Conservation (phyloP, 2,113 vertebrate genomes). For the Chitala chitala region DNA sequence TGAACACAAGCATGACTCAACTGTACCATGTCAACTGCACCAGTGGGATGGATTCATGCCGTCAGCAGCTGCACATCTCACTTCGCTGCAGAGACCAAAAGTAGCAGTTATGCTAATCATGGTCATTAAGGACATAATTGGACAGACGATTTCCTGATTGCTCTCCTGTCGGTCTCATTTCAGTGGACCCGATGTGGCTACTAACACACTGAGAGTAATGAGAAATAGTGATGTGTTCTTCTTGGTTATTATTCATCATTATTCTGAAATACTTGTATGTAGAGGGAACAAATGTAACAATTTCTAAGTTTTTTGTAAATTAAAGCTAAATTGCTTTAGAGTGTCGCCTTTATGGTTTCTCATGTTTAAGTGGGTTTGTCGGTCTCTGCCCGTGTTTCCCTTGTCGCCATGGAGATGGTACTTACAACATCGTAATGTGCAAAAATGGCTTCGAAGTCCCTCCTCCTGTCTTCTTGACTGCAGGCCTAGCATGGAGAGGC, state of each 20-base stretch:
- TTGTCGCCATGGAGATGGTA: conserved; percentile 23
- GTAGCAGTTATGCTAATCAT: neutral
- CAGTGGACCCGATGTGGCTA: neutral
- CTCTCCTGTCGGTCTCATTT: neutral
- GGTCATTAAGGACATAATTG: neutral
- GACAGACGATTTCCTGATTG: neutral
- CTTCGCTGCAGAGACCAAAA: too few species aligned
- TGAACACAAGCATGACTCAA: neutral
- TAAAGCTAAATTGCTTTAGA: too few species aligned
- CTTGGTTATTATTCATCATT: too few species aligned
- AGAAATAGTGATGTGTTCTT: too few species aligned
- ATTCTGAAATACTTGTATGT: too few species aligned
- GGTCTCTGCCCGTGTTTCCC: too few species aligned
- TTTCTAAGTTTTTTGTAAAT: too few species aligned
- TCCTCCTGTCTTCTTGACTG: conserved; percentile 74
- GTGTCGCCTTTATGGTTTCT: too few species aligned
- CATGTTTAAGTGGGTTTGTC: too few species aligned
- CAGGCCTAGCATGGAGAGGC: conserved; percentile 59
- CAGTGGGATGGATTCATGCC: neutral
- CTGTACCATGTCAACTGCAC: neutral
- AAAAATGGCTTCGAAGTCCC: conserved; percentile 92
- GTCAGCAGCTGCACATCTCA: too few species aligned
- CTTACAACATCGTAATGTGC: conserved; percentile 87
- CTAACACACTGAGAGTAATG: neutral
- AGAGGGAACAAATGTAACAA: too few species aligned